A percentile compares a stretch with the other conserved stretches of the same genome.
These are phyloP conservation scores for Zaprionus davidi DNA, from an alignment of 1,140 invertebrate genomes.

Conservation along the genomic window DNA sequence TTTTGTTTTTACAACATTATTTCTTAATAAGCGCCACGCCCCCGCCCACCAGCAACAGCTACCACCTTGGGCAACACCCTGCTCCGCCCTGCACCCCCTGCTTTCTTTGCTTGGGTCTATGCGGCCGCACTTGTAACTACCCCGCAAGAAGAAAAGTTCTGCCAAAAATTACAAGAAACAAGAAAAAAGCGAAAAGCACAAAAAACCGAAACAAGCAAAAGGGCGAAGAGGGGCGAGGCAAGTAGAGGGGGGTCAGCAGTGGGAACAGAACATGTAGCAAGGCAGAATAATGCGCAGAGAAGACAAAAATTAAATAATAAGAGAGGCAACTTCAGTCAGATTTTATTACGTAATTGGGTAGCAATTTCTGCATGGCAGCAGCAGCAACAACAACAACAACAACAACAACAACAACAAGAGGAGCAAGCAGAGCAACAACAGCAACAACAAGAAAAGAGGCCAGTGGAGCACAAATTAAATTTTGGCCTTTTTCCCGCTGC, in stretches of 20 bases:
- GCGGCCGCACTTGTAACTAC: constrained; percentile 6
- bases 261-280: no score
- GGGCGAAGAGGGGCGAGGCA: background rate
- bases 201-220: background rate
- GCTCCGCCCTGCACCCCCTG: no score
- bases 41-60: background rate
- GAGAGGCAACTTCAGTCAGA: constrained; percentile 80
- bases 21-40: constrained; percentile 75
- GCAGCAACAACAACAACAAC: constrained; percentile 25
- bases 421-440: constrained; percentile 25
- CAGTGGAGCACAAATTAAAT: constrained; percentile 81
- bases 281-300: constrained; percentile 28
- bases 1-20: constrained; percentile 78
- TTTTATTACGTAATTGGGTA: constrained; percentile 83
- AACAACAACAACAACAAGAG: constrained; percentile 29
- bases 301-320: constrained; percentile 82
- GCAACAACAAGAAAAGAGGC: constrained; percentile 38
- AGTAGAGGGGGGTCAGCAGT: background rate
- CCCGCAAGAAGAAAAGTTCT: background rate
- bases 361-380: constrained; percentile 74
- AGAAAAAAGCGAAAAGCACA: background rate
- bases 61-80: background rate
- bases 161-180: constrained; percentile 4
- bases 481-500: constrained; percentile 60
- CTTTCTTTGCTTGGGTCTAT: background rate